These are phyloP conservation scores for Galagoides demidoff DNA, from an alignment of 2,797 vertebrate genomes.

Conservation along the genomic window DNA sequence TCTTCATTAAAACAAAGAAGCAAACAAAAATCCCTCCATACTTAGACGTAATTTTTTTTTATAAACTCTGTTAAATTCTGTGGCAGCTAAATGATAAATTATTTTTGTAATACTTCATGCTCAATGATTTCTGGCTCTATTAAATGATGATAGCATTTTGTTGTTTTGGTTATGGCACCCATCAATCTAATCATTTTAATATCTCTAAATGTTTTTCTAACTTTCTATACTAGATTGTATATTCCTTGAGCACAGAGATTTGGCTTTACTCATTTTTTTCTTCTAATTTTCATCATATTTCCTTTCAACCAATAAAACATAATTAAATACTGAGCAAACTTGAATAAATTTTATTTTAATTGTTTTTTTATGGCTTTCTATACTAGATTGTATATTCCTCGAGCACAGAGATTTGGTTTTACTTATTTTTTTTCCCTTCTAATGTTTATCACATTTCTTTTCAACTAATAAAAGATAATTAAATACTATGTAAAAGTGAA, in stretches of 20 bases:
- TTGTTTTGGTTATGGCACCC: background rate
- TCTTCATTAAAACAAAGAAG: background rate
- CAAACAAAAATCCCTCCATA: background rate
- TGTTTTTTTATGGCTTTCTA: background rate
- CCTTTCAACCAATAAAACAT: background rate
- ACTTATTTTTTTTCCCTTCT: background rate
- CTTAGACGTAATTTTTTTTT: background rate
- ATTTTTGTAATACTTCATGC: background rate
- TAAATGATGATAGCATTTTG: background rate
- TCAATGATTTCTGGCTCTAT: background rate
- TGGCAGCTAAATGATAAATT: background rate
- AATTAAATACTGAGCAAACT: background rate
- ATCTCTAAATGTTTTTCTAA: background rate
- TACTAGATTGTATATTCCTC: background rate
- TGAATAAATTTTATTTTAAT: background rate
- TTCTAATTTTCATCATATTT: background rate
- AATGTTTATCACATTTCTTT: background rate
- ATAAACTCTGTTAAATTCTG: background rate
- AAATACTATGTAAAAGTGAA: background rate
- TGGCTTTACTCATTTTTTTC: background rate
- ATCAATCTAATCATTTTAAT: background rate
- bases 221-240: background rate
- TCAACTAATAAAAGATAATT: background rate
- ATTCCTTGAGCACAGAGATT: background rate
- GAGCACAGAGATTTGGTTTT: background rate